Percentiles rank a stretch among this genome's conserved stretches.
Evolutionary conservation across 2,888 invertebrate species (phyloP).

Genomic region (Mongoloraphidia duomilia): DNA sequence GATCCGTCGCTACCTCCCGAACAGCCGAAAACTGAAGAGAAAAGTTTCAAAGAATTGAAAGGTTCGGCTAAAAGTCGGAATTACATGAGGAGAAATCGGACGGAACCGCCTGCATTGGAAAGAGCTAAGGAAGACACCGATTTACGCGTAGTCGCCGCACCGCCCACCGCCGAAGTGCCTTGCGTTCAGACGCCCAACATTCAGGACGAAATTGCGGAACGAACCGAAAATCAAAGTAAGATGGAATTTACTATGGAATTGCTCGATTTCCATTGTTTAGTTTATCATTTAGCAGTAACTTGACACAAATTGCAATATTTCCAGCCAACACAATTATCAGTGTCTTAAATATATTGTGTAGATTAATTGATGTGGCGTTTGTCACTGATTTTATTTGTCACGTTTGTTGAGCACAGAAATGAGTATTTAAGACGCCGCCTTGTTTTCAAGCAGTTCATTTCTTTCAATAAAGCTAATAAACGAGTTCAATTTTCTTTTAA

Average conservation of each 20-base stretch:
- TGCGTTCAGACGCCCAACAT: constrained; percentile 17
- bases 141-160: constrained; percentile 23
- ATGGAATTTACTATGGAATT: constrained; percentile 20
- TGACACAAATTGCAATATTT: too few relatives aligned
- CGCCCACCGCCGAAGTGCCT: constrained; percentile 26
- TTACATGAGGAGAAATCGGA: constrained; percentile 50
- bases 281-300: too few relatives aligned
- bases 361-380: too few relatives aligned
- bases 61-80: constrained; percentile 43
- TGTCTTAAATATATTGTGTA: too few relatives aligned
- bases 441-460: too few relatives aligned
- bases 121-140: constrained; percentile 25
- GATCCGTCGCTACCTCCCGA: constrained; percentile 23
- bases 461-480: too few relatives aligned
- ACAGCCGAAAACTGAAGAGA: constrained; percentile 16
- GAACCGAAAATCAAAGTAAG: constrained; percentile 35
- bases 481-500: too few relatives aligned
- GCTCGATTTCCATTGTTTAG: constrained; percentile 2
- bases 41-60: constrained; percentile 39
- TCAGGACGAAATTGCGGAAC: constrained; percentile 10
- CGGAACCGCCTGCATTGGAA: constrained; percentile 35
- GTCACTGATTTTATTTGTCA: too few relatives aligned
- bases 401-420: too few relatives aligned
- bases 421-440: too few relatives aligned
- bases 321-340: too few relatives aligned